Base-by-base conservation (phyloP, 2,113 vertebrate species). In the Neogale vison region DNA sequence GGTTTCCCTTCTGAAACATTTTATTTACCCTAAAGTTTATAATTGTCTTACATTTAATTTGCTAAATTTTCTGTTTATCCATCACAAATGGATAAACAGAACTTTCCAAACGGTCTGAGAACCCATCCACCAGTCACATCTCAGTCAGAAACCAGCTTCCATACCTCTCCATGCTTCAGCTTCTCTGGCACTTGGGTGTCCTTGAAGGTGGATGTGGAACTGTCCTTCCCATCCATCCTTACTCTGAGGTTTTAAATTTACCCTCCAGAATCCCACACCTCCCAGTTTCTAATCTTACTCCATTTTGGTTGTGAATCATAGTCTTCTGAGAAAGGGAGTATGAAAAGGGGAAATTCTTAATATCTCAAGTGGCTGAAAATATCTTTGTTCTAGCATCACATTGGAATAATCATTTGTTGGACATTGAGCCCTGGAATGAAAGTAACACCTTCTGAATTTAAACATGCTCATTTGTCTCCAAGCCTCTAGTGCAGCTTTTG, bases 131-230 rank as follows among this genome's bases (percentile, higher is more conserved):
- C 17, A 52, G 26, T 21, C 7, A 4, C 13, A 50, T 45, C 67
- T 82, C 72, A n/a, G 10, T 20, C 11, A 23, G 50, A 52, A 52
- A 31, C 57, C 34, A 39, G 77, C 47, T 74, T n/a, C 45, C 0
- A 0, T 4, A 20, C 47, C 4, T 34, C 17, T 29, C 20, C 36
- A 7, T 4, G 26, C n/a, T 87, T 20, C 36, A 0, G 2, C 36
- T 20, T 57, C 36, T 42, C 72, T 50, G n/a, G 47, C 12, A 29
- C 7, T 5, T 0, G 7, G 7, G 24, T 24, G 15, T 36, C 34
- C 23, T 6, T 55, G 1, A 45, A 17, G 14, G 15, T 9, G 8
- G 31, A 57, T 76, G 34, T 14, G 65, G 31, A 52, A 18, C 34
- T 3, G 11, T 18, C 12, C 42, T 59, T 39, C 34, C 63, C 74